phyloP scores from a whole-genome alignment of 2,797 vertebrate genomes.

The Cyclura pinguis region DNA sequence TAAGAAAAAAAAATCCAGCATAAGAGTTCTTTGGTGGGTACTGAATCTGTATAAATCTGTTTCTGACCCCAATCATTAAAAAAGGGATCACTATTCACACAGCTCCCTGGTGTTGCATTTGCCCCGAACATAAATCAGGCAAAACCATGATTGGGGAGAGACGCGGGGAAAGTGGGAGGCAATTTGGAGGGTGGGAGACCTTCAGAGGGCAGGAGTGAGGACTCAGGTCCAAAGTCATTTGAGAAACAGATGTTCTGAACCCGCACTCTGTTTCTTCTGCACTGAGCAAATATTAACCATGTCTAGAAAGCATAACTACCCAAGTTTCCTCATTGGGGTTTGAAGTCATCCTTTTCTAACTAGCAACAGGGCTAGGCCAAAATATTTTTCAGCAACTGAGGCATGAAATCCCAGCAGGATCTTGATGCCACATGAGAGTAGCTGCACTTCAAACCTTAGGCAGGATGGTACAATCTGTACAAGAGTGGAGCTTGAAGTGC shows the following conservation, averaged over 20 bases:
- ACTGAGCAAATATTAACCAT: too few species aligned
- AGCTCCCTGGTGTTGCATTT: not conserved
- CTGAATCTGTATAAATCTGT: conserved; percentile 58
- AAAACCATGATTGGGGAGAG: not conserved
- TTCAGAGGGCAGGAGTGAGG: accelerated
- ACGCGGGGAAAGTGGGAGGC: not conserved
- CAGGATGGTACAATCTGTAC: not conserved
- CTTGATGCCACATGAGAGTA: too few species aligned
- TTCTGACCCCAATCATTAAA: conserved; percentile 47
- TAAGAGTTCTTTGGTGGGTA: conserved; percentile 74
- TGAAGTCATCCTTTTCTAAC: not conserved
- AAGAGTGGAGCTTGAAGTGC: not conserved
- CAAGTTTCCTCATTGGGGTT: too few species aligned
- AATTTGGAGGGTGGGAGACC: not conserved
- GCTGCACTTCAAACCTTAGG: not conserved
- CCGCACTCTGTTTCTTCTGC: too few species aligned
- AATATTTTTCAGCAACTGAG: not conserved
- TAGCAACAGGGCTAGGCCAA: too few species aligned
- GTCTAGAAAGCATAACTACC: not conserved
- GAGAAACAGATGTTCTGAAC: not conserved
- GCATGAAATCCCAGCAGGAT: not conserved
- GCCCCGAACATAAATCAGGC: not conserved
- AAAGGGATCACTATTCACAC: not conserved
- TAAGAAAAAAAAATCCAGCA: conserved; percentile 47
- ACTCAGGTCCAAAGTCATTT: not conserved